Percentiles rank a stretch among this genome's conserved stretches.
phyloP scores from a whole-genome alignment of 2,113 vertebrate species.

The Anhinga rufa region DNA sequence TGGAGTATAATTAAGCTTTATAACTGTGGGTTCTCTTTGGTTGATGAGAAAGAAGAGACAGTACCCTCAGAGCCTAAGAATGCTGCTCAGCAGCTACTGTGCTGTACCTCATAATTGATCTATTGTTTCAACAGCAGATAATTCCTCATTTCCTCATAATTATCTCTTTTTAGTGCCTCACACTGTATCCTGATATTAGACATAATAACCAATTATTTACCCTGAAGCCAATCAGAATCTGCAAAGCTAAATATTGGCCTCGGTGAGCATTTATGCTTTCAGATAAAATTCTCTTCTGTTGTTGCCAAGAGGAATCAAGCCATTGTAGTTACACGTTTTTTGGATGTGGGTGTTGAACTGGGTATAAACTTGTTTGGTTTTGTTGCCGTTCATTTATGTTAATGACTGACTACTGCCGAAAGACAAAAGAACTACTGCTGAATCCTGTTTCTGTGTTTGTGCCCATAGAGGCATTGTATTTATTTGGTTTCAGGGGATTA shows the following conservation, averaged over 20 bases:
- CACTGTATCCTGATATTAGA: background rate
- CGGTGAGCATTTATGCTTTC: background rate
- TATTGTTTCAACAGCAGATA: slow-evolving; percentile 52
- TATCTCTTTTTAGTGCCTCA: slow-evolving; percentile 22
- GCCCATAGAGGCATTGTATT: background rate
- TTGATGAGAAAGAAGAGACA: background rate
- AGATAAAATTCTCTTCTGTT: background rate
- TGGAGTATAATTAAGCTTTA: slow-evolving; percentile 39
- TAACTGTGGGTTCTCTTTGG: slow-evolving; percentile 19
- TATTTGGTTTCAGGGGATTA: slow-evolving; percentile 18
- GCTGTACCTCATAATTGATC: slow-evolving; percentile 44
- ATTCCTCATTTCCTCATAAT: slow-evolving; percentile 52
- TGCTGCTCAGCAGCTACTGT: slow-evolving; percentile 39
- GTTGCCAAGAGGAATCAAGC: background rate
- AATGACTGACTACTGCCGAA: background rate
- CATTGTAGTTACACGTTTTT: background rate
- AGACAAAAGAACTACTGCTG: background rate
- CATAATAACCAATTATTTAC: slow-evolving; percentile 12
- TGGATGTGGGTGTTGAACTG: background rate
- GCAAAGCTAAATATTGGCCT: background rate
- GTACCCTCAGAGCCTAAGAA: slow-evolving; percentile 53
- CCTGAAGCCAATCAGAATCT: background rate
- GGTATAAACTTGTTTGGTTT: slow-evolving; percentile 33
- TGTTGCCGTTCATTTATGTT: background rate
- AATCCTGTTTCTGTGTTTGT: background rate